phyloP scores from a whole-genome alignment of 2,113 vertebrate genomes.

The Sinocyclocheilus anophthalmus region DNA sequence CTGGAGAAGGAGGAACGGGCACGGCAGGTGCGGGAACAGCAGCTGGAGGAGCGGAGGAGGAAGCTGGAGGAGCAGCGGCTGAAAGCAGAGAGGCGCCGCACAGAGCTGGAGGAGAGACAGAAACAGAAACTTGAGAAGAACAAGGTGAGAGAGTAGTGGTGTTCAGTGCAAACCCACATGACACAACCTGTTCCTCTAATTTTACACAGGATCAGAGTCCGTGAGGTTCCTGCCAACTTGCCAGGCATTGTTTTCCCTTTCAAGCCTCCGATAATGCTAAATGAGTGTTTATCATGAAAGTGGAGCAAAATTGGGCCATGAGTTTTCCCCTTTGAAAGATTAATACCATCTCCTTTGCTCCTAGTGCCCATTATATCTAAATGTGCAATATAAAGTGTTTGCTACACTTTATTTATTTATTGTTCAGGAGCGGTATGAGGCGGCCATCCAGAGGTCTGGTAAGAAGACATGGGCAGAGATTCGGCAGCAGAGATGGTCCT shows the following conservation, averaged over 20 bases:
- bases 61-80: slow-evolving; percentile 89
- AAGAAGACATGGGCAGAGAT: slow-evolving; percentile 99
- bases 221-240: not conserved
- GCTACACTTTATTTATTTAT: not conserved
- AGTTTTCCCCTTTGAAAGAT: not conserved
- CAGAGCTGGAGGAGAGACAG: slow-evolving; percentile 88
- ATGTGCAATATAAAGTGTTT: not conserved
- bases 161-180: not conserved
- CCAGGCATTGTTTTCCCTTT: not conserved
- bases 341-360: not conserved
- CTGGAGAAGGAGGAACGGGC: slow-evolving; percentile 96
- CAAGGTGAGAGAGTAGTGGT: slow-evolving; percentile 77
- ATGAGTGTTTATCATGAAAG: not conserved
- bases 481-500: slow-evolving; percentile 95
- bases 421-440: slow-evolving; percentile 90
- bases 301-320: not conserved
- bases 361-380: not conserved
- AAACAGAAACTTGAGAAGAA: slow-evolving; percentile 94
- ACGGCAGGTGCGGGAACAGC: slow-evolving; percentile 85
- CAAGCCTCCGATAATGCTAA: not conserved
- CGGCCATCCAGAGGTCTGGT: slow-evolving; percentile 86
- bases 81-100: slow-evolving; percentile 86
- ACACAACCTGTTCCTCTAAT: not conserved
- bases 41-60: slow-evolving; percentile 88
- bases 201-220: not conserved